Percentiles rank a stretch among this genome's conserved stretches.
phyloP scores from a whole-genome alignment of 2,797 vertebrate species.

The Lepidocolaptes lacrymiger region DNA sequence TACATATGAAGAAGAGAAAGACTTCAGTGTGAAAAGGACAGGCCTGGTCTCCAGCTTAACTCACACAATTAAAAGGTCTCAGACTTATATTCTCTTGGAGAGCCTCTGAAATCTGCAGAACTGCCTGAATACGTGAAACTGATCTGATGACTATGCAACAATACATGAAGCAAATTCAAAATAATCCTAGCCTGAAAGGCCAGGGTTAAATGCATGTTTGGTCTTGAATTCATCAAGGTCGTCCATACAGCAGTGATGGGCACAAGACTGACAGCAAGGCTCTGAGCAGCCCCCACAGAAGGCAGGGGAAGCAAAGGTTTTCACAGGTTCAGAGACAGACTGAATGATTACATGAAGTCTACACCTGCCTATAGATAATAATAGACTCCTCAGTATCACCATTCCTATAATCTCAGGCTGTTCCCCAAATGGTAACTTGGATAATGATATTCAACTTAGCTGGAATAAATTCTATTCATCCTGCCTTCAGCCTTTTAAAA shows the following conservation, averaged over 20 bases:
- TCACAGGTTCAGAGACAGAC: not conserved
- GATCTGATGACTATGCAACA: not conserved
- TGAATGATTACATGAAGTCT: not conserved
- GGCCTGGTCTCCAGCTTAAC: not conserved
- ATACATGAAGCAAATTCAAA: not conserved
- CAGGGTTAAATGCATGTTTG: not conserved
- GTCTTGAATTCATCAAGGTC: not conserved
- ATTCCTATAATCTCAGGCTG: not conserved
- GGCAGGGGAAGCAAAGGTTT: not conserved
- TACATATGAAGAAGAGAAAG: not conserved
- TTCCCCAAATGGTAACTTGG: not conserved
- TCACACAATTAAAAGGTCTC: not conserved
- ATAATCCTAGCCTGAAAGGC: not conserved
- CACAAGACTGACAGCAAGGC: not conserved
- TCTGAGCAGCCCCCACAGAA: not conserved
- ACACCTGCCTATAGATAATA: not conserved
- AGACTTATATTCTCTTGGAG: not conserved
- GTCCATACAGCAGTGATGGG: not conserved
- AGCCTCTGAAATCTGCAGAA: not conserved
- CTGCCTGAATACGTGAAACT: not conserved
- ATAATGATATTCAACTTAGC: not conserved
- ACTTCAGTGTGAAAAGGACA: not conserved
- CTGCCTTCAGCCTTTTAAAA: not conserved
- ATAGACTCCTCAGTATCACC: not conserved
- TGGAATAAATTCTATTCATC: not conserved